phyloP scores from a whole-genome alignment of 2,888 invertebrate species.

The Incurvaria masculella region DNA sequence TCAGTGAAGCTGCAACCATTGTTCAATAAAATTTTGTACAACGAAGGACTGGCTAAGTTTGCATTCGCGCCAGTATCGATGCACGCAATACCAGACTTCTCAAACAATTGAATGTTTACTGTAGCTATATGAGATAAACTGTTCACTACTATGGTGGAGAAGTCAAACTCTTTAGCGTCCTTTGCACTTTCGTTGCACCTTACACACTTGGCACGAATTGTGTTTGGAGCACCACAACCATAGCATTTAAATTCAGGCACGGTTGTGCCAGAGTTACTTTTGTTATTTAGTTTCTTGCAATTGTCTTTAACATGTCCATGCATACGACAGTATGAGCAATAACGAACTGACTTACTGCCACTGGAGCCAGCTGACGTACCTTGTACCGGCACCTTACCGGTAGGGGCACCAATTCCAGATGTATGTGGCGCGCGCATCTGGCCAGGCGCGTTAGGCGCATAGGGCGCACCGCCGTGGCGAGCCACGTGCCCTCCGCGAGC shows the following conservation, averaged over 20 bases:
- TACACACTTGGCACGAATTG: too few relatives aligned
- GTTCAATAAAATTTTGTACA: too few relatives aligned
- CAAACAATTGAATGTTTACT: too few relatives aligned
- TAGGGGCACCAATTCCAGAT: not conserved
- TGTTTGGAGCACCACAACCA: not conserved
- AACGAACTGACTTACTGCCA: not conserved
- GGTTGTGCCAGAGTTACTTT: not conserved
- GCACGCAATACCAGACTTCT: too few relatives aligned
- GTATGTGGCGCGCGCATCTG: not conserved
- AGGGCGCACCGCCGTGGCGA: not conserved
- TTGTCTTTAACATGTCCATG: constrained; percentile 5
- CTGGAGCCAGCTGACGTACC: too few relatives aligned
- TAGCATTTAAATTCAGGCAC: not conserved
- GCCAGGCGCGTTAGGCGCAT: not conserved
- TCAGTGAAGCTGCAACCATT: too few relatives aligned
- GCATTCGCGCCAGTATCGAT: too few relatives aligned
- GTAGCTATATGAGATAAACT: too few relatives aligned
- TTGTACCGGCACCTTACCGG: not conserved
- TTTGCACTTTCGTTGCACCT: too few relatives aligned
- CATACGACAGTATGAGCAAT: constrained; percentile 7
- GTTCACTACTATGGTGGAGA: too few relatives aligned
- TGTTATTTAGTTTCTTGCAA: constrained; percentile 1
- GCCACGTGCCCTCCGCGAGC: not conserved
- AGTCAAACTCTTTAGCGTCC: too few relatives aligned
- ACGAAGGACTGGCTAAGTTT: too few relatives aligned